Percentiles rank a stretch among this genome's conserved stretches.
Conservation (phyloP, 2,113 vertebrate genomes). For the Megaptera novaeangliae region DNA sequence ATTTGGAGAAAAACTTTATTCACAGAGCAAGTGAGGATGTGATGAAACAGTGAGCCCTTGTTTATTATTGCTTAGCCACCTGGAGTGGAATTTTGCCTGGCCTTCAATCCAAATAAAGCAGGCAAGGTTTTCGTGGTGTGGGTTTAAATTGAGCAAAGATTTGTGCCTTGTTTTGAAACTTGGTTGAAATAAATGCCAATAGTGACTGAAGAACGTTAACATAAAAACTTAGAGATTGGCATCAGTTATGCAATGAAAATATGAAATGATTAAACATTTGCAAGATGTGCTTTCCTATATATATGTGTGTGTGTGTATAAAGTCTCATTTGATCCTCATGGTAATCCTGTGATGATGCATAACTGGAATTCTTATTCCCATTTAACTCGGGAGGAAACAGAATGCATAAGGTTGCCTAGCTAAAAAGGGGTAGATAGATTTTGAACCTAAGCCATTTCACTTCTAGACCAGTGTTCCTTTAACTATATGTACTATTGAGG, state of each 20-base stretch:
- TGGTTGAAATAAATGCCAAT: constrained; percentile 18
- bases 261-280: not conserved
- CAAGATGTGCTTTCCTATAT: not conserved
- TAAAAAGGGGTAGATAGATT: not conserved
- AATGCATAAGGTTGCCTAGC: not conserved
- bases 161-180: constrained; percentile 51
- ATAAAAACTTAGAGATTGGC: not conserved
- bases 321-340: not conserved
- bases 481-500: not conserved
- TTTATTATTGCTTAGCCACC: constrained; percentile 43
- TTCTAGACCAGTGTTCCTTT: not conserved
- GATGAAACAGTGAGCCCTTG: constrained; percentile 37
- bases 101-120: constrained; percentile 1
- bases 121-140: constrained; percentile 42
- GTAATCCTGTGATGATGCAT: not conserved
- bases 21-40: not conserved
- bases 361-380: not conserved
- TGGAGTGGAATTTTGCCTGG: constrained; percentile 43
- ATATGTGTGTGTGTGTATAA: rapidly evolving
- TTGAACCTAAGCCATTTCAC: not conserved
- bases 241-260: not conserved
- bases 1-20: constrained; percentile 44
- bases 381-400: not conserved
- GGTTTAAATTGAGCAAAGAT: constrained; percentile 41
- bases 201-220: not conserved